phyloP scores from a whole-genome alignment of 2,797 vertebrate genomes.

The Chaetophractus vellerosus region DNA sequence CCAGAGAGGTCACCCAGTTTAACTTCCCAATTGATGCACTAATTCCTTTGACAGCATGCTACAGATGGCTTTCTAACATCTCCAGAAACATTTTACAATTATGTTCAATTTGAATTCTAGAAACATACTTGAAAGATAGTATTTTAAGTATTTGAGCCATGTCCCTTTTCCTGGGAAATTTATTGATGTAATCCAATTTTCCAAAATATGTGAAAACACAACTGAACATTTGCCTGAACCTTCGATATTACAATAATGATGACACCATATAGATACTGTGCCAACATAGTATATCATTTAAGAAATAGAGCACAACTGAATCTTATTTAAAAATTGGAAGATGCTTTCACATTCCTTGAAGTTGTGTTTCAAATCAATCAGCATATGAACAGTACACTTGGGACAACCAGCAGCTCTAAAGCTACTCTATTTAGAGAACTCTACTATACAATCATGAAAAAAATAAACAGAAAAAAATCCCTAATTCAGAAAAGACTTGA shows the following conservation, averaged over 20 bases:
- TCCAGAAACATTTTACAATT: constrained; percentile 44
- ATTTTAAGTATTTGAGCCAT: constrained; percentile 30
- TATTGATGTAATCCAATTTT: constrained; percentile 76
- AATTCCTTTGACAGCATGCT: constrained; percentile 46
- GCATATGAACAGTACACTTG: constrained; percentile 51
- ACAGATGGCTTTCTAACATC: constrained; percentile 34
- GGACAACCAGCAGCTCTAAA: constrained; percentile 58
- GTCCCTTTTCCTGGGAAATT: constrained; percentile 57
- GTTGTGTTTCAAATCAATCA: constrained; percentile 76
- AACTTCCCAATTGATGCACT: not conserved
- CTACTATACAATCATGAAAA: constrained; percentile 26
- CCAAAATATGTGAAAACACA: constrained; percentile 80
- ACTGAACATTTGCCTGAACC: constrained; percentile 70
- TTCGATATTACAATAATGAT: constrained; percentile 71
- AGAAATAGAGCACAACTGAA: constrained; percentile 75
- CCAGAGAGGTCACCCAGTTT: not conserved
- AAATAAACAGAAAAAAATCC: constrained; percentile 53
- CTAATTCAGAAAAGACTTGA: constrained; percentile 61
- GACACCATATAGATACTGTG: constrained; percentile 63
- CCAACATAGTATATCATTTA: constrained; percentile 78
- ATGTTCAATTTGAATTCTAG: constrained; percentile 58
- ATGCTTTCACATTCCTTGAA: constrained; percentile 72
- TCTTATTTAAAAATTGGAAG: constrained; percentile 81
- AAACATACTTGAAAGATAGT: constrained; percentile 39
- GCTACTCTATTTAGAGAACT: not conserved